Conservation (phyloP, 2,797 vertebrate genomes). For the Triplophysa yarkandensis region DNA sequence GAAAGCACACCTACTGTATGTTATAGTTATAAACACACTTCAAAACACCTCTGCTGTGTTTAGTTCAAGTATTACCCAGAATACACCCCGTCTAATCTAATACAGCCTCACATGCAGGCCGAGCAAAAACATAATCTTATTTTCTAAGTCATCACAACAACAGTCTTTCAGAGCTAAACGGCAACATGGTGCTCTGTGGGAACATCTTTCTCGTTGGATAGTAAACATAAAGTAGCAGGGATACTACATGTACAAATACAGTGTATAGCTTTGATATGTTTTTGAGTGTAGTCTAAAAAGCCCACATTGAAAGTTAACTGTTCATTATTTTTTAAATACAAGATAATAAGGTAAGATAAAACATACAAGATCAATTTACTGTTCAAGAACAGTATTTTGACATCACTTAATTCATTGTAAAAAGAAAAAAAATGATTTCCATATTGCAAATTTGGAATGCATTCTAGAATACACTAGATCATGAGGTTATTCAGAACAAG, state of each 20-base stretch:
- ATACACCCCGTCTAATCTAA: constrained; percentile 38
- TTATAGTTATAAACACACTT: constrained; percentile 12
- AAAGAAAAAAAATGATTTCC: too few relatives aligned
- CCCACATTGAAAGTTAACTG: not conserved
- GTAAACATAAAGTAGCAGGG: not conserved
- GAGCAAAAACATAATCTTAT: constrained; percentile 23
- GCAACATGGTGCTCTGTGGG: not conserved
- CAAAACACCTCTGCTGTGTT: constrained; percentile 6
- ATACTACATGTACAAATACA: not conserved
- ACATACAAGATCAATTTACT: too few relatives aligned
- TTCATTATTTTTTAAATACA: too few relatives aligned
- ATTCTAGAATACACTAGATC: not conserved
- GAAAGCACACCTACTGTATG: not conserved
- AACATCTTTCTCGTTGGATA: not conserved
- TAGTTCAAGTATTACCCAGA: not conserved
- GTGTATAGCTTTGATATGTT: too few relatives aligned
- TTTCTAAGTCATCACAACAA: constrained; percentile 31
- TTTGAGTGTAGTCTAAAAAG: not conserved
- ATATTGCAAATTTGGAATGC: not conserved
- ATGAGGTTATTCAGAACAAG: not conserved
- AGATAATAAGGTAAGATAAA: not conserved
- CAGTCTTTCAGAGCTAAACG: not conserved
- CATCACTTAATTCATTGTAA: too few relatives aligned
- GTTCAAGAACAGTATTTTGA: too few relatives aligned
- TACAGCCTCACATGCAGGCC: constrained; percentile 20